These are phyloP conservation scores for Pseudopleuronectes americanus DNA, from an alignment of 2,797 vertebrate genomes.

Conservation along the genomic window DNA sequence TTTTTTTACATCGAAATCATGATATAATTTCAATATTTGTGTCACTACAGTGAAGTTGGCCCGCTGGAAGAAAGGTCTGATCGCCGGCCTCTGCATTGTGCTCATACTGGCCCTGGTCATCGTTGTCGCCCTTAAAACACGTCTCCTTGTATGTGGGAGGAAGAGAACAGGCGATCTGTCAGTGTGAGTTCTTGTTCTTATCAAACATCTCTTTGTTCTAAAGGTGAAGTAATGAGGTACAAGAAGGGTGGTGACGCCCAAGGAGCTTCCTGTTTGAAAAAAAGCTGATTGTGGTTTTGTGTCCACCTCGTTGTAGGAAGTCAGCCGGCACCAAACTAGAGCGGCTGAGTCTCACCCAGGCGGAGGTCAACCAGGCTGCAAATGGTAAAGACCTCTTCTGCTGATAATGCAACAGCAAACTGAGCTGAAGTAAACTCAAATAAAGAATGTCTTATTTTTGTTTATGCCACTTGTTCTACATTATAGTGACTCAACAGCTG, in stretches of 20 bases:
- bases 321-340: constrained; percentile 74
- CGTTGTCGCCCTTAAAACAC: constrained; percentile 62
- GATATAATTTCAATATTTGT: not conserved
- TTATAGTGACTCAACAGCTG: not conserved
- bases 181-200: constrained; percentile 71
- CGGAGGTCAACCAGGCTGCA: constrained; percentile 67
- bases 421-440: not conserved
- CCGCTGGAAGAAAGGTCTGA: constrained; percentile 80
- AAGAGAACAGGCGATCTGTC: constrained; percentile 65
- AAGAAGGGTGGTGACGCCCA: not conserved
- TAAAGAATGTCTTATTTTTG: not conserved
- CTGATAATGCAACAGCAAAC: not conserved
- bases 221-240: not conserved
- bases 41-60: constrained; percentile 77
- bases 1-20: not conserved
- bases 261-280: constrained; percentile 40
- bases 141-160: constrained; percentile 49
- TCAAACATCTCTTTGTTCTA: constrained; percentile 6
- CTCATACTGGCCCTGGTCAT: constrained; percentile 66
- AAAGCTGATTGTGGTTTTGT: constrained; percentile 44
- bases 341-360: constrained; percentile 80
- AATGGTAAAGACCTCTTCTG: constrained; percentile 69
- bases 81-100: constrained; percentile 69
- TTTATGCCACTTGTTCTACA: not conserved
- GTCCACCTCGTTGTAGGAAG: constrained; percentile 72